phyloP scores from a whole-genome alignment of 2,888 invertebrate genomes.

The Drosophila colorata region DNA sequence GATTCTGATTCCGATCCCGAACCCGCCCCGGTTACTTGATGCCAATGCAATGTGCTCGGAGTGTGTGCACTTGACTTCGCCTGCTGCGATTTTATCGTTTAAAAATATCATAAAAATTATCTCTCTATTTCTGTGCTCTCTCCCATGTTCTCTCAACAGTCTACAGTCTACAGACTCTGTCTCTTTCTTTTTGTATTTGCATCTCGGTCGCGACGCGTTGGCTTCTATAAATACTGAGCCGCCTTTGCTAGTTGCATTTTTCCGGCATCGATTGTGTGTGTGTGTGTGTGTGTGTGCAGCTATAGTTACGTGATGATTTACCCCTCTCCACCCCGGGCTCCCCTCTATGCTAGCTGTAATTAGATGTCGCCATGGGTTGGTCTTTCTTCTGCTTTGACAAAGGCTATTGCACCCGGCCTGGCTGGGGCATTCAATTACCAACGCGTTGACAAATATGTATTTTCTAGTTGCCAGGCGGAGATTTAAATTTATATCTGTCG shows the following conservation, averaged over 20 bases:
- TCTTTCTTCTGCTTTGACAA: constrained; percentile 60
- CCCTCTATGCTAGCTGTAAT: constrained; percentile 42
- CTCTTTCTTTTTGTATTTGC: constrained; percentile 25
- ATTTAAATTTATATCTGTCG: constrained; percentile 43
- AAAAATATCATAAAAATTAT: constrained; percentile 72
- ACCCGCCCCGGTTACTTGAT: constrained; percentile 68
- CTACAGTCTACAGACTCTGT: constrained; percentile 7
- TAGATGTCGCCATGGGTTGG: constrained; percentile 69
- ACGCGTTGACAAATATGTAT: constrained; percentile 65
- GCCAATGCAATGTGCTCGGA: constrained; percentile 59
- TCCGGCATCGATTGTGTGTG: constrained; percentile 38
- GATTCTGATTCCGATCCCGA: no score
- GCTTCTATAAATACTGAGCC: constrained; percentile 66
- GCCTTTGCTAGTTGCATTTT: constrained; percentile 41
- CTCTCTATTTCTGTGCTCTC: constrained; percentile 28
- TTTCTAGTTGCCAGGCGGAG: constrained; percentile 36
- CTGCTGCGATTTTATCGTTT: constrained; percentile 71
- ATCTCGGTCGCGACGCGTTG: constrained; percentile 62
- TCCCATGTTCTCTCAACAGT: constrained; percentile 4
- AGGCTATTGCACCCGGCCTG: constrained; percentile 68
- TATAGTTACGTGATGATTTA: constrained; percentile 63
- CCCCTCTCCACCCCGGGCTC: constrained; percentile 3
- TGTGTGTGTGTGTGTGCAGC: constrained; percentile 44
- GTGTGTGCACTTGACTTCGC: constrained; percentile 76
- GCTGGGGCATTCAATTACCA: constrained; percentile 67